These are phyloP conservation scores for Lycaena phlaeas DNA, from an alignment of 2,888 invertebrate species.

Conservation along the genomic window DNA sequence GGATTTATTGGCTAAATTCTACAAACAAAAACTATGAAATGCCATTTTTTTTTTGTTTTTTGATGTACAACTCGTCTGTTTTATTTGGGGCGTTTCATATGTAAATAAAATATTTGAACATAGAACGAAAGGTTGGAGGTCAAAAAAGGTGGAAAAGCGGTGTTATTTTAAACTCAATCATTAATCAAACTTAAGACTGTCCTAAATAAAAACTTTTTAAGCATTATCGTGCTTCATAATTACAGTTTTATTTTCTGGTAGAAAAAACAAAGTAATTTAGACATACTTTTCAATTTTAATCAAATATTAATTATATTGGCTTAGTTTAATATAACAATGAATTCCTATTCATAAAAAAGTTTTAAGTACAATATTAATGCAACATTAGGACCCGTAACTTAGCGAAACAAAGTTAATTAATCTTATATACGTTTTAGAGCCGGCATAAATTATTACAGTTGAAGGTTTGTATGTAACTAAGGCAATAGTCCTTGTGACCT, in stretches of 20 bases:
- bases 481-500: slow-evolving; percentile 19
- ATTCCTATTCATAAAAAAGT: no score
- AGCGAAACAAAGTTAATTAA: slow-evolving; percentile 7
- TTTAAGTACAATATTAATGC: slow-evolving; percentile 11
- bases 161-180: background rate
- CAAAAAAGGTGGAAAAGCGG: background rate
- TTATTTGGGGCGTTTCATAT: background rate
- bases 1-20: background rate
- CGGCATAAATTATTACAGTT: slow-evolving; percentile 8
- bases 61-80: background rate
- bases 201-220: slow-evolving; percentile 2
- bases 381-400: slow-evolving; percentile 8
- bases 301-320: no score
- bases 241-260: no score
- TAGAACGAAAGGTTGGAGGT: background rate
- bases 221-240: slow-evolving; percentile 1
- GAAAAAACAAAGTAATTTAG: no score
- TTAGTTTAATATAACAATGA: no score
- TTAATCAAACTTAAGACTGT: background rate
- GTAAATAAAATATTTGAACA: background rate
- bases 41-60: background rate
- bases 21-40: slow-evolving; percentile 1
- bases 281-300: no score
- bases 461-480: slow-evolving; percentile 18
- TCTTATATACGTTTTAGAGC: slow-evolving; percentile 6